Evolutionary conservation across 2,888 invertebrate genomes (phyloP), one percentile per base, ranked within the genome.

Genomic region (Apoderus coryli): DNA sequence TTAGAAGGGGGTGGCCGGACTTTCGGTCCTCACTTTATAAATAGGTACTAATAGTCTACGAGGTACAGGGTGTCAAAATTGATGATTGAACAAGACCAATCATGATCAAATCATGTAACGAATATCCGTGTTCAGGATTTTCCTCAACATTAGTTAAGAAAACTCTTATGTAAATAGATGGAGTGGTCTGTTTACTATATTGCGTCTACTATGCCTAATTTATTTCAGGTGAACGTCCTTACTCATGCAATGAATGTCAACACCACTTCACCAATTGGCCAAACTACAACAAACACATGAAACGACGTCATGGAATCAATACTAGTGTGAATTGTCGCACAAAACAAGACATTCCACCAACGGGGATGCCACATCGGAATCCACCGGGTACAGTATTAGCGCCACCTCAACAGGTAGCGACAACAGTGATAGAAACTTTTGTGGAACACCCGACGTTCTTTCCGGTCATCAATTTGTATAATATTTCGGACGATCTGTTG

Each of bases 251-350:
- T 16, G 69, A 73, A 38, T 82, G 81, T 45, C 70, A 73, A 32
- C 72, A 71, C 48, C 69, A 78, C 46, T 81, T 81, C 42, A 78
- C 79, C 0, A 80, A 81, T 49, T 80, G 80, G 79, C 78, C 80
- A 0, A 81, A 81, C 56, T 80, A 78, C 45, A 80, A 80, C 45
- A 81, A 81, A 44, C 81, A 81, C 48, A 78, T 80, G 75, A 80
- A 78, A 54, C 57, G 80, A 14, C 60, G 78, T 14, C 79, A 79
- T 38, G 72, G 72, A 16, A 59, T 60, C 30, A 58, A 60, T 40
- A 60, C 60, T 3, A 58, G 58, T 38, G 59, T 59, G 2, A 57
- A 56, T 3, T 56, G 56, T 10, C 46, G 60, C 11, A 60, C 59
- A 32, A 53, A 55, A 15, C 59, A 59, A 40, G 52, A 50, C 15